Evolutionary conservation across 1,140 invertebrate genomes (phyloP), one percentile per base, ranked within the genome.

Genomic region (Daktulosphaira vitifoliae): DNA sequence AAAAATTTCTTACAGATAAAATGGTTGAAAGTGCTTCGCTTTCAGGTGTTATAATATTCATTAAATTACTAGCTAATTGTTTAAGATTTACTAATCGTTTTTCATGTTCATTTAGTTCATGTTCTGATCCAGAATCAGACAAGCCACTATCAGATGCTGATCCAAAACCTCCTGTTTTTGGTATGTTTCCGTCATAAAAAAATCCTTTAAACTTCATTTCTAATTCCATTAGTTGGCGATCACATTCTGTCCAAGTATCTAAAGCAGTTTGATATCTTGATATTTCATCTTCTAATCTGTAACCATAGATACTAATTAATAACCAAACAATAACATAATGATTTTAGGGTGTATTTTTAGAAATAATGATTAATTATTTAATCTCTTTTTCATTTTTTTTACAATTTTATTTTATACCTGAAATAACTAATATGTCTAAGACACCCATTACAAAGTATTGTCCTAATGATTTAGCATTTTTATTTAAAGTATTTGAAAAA

Each of bases 111-210:
- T 82, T 84, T 22, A 87, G 69, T 53, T 87, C 85, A 56, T 85
- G 83, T 64, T 88, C 85, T 20, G 84, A 88, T 25, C 84, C 85
- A 68, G 84, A 84, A 72, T 87, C 86, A 1, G 85, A 88, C 52
- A 88, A 87, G 22, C 86, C 85, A 37, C 84, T 85, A 72, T 88
- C 86, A 9, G 84, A 86, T 9, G 84, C 75, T 0, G 84, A 86
- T 7, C 83, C 83, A 69, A 81, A 82, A 46, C 56, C 25, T 48
- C 25, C 42, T 20, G 16, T 26, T 11, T 62, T 68, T 26, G 38
- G 49, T 16, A 22, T 42, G 1, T 29, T 9, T 13, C 44, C 29
- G 9, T 22, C n/a, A 23, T 33, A 18, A 3, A 49, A n/a, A 15
- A 52, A 37, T 42, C 44, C 65, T 66, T 49, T 53, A 8, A 52